These are phyloP conservation scores for Epinotia brunnichana DNA, from an alignment of 2,888 invertebrate genomes.

Conservation along the genomic window DNA sequence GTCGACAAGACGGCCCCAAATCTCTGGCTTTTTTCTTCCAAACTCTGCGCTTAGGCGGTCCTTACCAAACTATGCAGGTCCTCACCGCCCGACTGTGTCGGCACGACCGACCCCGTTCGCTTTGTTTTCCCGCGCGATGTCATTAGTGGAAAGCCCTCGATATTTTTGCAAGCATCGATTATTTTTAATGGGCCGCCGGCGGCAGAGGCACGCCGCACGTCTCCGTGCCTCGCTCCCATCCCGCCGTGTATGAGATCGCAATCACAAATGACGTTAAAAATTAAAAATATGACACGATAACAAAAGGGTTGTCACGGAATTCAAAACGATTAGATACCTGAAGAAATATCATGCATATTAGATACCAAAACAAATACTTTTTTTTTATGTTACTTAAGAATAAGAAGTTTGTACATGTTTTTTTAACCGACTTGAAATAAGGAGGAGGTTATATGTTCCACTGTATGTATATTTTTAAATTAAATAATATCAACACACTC, in stretches of 20 bases:
- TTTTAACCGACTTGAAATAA: too few species aligned
- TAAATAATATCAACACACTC: too few species aligned
- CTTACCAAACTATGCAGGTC: slow-evolving; percentile 32
- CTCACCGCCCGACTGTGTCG: slow-evolving; percentile 41
- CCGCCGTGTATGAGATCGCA: slow-evolving; percentile 7
- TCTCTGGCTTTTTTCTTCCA: slow-evolving; percentile 19
- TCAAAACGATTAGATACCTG: background rate
- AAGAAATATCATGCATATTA: background rate
- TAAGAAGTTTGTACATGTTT: too few species aligned
- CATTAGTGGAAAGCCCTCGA: slow-evolving; percentile 82
- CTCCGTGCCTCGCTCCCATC: slow-evolving; percentile 47
- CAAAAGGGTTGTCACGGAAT: background rate
- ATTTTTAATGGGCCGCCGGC: slow-evolving; percentile 80
- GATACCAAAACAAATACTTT: too few species aligned
- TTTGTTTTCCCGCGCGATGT: slow-evolving; percentile 80
- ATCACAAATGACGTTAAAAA: slow-evolving; percentile 3
- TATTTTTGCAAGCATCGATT: slow-evolving; percentile 81
- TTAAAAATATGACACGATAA: background rate
- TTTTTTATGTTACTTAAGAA: too few species aligned
- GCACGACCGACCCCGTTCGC: slow-evolving; percentile 50
- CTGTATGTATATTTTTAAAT: too few species aligned
- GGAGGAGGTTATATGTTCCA: too few species aligned
- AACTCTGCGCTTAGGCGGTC: slow-evolving; percentile 36
- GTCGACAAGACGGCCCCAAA: slow-evolving; percentile 16
- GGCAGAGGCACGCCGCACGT: slow-evolving; percentile 64